These are phyloP conservation scores for Lydus trimaculatus DNA, from an alignment of 2,888 invertebrate genomes.

Conservation along the genomic window DNA sequence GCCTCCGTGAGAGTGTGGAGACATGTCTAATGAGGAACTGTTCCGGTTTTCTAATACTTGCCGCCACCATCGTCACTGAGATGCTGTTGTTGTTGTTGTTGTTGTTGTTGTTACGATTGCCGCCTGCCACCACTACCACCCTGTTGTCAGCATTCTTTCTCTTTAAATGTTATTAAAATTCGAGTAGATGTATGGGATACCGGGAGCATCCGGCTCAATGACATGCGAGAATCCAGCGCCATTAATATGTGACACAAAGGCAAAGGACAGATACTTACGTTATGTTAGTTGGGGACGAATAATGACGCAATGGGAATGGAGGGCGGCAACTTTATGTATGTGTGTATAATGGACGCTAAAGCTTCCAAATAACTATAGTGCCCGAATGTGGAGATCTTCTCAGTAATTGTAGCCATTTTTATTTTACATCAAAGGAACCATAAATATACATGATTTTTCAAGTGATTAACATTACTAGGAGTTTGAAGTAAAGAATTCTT, in stretches of 20 bases:
- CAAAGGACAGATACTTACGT: conserved; percentile 15
- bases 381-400: not conserved
- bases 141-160: conserved; percentile 16
- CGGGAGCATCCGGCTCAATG: conserved; percentile 32
- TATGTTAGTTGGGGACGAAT: conserved; percentile 14
- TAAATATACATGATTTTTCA: no score
- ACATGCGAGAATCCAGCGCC: conserved; percentile 35
- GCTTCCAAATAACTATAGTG: not conserved
- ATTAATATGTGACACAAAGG: conserved; percentile 33
- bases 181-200: conserved; percentile 43
- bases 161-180: conserved; percentile 48
- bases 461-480: no score
- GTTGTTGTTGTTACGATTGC: not conserved
- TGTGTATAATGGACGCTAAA: conserved; percentile 30
- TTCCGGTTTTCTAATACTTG: conserved; percentile 21
- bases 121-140: not conserved
- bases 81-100: not conserved
- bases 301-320: conserved; percentile 23
- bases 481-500: no score
- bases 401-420: not conserved
- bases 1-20: conserved; percentile 50
- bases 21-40: conserved; percentile 50
- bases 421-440: not conserved
- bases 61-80: conserved; percentile 20
- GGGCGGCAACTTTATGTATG: conserved; percentile 28